Percentiles rank a stretch among this genome's conserved stretches.
Conservation (phyloP, 2,888 invertebrate species). For the Girardia tigrina region DNA sequence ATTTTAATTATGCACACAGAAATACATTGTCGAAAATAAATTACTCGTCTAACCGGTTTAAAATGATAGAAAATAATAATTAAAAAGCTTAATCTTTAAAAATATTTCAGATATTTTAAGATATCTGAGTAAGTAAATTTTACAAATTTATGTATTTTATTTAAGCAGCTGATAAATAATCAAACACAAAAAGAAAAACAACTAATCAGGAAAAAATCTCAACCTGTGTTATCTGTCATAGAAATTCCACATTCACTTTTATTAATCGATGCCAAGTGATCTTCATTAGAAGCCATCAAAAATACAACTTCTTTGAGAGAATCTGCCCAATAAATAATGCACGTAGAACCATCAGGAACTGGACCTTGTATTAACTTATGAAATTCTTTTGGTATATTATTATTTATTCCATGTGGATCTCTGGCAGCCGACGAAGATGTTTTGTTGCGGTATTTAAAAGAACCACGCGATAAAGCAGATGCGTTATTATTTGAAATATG, state of each 20-base stretch:
- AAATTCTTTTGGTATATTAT: constrained; percentile 13
- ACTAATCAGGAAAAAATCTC: neutral
- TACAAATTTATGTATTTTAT: too few relatives aligned
- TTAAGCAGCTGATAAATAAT: too few relatives aligned
- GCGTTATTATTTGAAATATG: too few relatives aligned
- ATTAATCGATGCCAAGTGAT: neutral
- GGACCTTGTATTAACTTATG: neutral
- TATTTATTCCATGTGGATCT: constrained; percentile 6
- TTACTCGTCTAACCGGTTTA: too few relatives aligned
- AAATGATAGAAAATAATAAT: too few relatives aligned
- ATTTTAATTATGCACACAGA: too few relatives aligned
- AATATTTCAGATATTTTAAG: too few relatives aligned
- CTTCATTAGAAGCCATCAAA: neutral
- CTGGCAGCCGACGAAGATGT: neutral
- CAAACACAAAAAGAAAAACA: too few relatives aligned
- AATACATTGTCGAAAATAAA: too few relatives aligned
- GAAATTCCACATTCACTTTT: neutral
- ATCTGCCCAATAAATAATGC: constrained; percentile 5
- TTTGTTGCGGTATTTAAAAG: neutral
- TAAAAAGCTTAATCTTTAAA: too few relatives aligned
- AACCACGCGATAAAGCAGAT: neutral
- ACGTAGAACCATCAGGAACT: neutral
- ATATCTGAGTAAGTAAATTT: too few relatives aligned
- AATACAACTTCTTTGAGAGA: neutral
- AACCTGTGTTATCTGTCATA: neutral